Percentiles rank a stretch among this genome's conserved stretches.
Conservation (phyloP, 2,113 vertebrate species). For the Hypocryptadius cinnamomeus region DNA sequence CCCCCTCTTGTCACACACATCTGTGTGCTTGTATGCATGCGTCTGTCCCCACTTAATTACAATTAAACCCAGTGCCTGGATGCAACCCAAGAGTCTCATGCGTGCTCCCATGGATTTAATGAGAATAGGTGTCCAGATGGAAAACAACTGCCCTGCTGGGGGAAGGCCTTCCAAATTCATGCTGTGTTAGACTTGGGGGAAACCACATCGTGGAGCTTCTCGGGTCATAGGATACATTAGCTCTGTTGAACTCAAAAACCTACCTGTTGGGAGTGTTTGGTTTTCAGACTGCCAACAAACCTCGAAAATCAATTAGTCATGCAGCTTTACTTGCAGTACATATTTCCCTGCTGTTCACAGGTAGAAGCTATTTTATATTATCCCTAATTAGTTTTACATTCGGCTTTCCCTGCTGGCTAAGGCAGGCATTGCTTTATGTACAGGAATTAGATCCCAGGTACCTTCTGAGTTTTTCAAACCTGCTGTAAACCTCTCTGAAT, state of each 20-base stretch:
- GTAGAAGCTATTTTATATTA: not conserved
- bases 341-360: conserved; percentile 12
- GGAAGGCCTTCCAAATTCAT: not conserved
- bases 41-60: not conserved
- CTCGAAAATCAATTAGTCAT: not conserved
- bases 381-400: conserved; percentile 4
- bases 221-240: not conserved
- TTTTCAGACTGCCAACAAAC: conserved; percentile 5
- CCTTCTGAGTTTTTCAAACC: not conserved
- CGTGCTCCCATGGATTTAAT: not conserved
- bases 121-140: not conserved
- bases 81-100: not conserved
- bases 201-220: not conserved
- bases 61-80: not conserved
- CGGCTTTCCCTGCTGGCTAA: not conserved
- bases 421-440: not conserved
- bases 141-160: not conserved
- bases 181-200: not conserved
- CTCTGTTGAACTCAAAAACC: not conserved
- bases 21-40: not conserved
- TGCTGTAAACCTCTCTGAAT: not conserved
- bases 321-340: not conserved
- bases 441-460: not conserved
- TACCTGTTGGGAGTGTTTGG: not conserved
- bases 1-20: not conserved